Percentiles rank a stretch among this genome's conserved stretches.
These are phyloP conservation scores for Elmis aenea DNA, from an alignment of 2,888 invertebrate genomes.

Conservation along the genomic window DNA sequence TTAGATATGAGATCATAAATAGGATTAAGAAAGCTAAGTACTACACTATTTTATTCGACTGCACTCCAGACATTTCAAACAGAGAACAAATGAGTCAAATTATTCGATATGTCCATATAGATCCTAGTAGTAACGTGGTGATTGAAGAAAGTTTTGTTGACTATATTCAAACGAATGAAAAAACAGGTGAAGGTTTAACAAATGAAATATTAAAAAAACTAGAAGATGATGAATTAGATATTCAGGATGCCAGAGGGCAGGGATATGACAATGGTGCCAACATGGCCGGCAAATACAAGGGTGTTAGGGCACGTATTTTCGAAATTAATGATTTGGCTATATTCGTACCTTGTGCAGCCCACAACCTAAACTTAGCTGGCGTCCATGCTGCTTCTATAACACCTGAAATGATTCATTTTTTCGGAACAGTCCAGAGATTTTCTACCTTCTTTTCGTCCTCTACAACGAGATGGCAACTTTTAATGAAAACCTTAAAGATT, in stretches of 20 bases:
- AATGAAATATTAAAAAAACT: constrained; percentile 7
- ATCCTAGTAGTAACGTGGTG: constrained; percentile 4
- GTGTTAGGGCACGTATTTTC: constrained; percentile 6
- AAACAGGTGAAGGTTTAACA: constrained; percentile 6
- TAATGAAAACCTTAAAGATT: too few relatives aligned
- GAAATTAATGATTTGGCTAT: background rate
- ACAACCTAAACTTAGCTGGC: constrained; percentile 10
- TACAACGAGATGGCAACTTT: too few relatives aligned
- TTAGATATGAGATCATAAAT: constrained; percentile 15
- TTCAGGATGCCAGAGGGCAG: too few relatives aligned
- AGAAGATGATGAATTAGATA: constrained; percentile 8
- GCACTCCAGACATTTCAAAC: constrained; percentile 2
- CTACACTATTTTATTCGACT: constrained; percentile 25
- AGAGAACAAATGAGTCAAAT: constrained; percentile 3
- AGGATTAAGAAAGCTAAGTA: constrained; percentile 26
- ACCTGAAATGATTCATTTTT: constrained; percentile 6
- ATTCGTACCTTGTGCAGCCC: constrained; percentile 11
- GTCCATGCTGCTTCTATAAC: constrained; percentile 6
- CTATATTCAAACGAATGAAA: constrained; percentile 7
- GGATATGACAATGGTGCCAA: constrained; percentile 12
- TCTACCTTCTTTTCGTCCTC: constrained; percentile 13
- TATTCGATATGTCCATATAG: constrained; percentile 4
- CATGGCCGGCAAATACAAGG: constrained; percentile 5
- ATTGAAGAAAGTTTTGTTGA: constrained; percentile 10
- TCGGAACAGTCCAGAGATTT: constrained; percentile 9